Conservation (phyloP, 2,888 invertebrate species). For the Drosophila peninsularis region DNA sequence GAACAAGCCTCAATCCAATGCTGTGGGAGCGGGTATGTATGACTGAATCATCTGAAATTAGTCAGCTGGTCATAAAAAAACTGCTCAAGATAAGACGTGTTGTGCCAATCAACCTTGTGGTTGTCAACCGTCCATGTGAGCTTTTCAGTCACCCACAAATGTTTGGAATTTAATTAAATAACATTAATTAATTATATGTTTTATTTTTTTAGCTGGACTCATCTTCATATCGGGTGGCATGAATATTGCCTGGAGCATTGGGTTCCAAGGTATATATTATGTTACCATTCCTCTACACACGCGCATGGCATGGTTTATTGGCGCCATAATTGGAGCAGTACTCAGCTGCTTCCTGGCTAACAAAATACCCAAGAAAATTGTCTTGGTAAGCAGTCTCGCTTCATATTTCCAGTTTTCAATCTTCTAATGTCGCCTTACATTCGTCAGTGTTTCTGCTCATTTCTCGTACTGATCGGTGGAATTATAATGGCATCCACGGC, state of each 20-base stretch:
- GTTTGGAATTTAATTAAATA: background rate
- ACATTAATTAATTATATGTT: background rate
- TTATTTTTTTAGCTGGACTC: slow-evolving; percentile 55
- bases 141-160: background rate
- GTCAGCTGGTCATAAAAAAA: slow-evolving; percentile 30
- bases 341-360: slow-evolving; percentile 62
- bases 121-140: background rate
- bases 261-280: slow-evolving; percentile 27
- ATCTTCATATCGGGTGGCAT: slow-evolving; percentile 79
- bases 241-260: slow-evolving; percentile 73
- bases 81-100: slow-evolving; percentile 33
- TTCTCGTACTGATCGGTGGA: slow-evolving; percentile 73
- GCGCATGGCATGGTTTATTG: slow-evolving; percentile 79
- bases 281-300: background rate
- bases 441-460: slow-evolving; percentile 53
- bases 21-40: slow-evolving; percentile 52
- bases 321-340: slow-evolving; percentile 73
- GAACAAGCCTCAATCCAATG: slow-evolving; percentile 66
- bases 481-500: slow-evolving; percentile 52
- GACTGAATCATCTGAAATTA: background rate
- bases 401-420: background rate
- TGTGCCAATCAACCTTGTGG: background rate
- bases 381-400: slow-evolving; percentile 58
- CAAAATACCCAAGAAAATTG: slow-evolving; percentile 65
- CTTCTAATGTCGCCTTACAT: background rate